Base-by-base conservation (phyloP, 2,113 vertebrate species). In the Nanorana parkeri region DNA sequence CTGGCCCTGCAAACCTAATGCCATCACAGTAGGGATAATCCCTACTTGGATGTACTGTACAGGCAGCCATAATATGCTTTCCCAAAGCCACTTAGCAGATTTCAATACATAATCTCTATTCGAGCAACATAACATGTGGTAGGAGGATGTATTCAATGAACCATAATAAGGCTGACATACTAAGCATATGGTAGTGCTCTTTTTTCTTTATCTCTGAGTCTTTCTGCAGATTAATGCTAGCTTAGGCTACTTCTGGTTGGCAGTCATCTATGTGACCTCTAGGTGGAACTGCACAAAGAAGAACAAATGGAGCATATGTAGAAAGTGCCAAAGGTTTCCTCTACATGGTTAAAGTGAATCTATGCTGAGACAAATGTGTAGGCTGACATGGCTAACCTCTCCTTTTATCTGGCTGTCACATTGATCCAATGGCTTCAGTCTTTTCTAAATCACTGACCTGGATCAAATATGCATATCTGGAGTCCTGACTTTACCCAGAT, bases 81-180 rank as follows among this genome's bases (percentile, higher is more conserved):
- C 36, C 80, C 60, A 82, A 82, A 82, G 71, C 80, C 80, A 82
- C 80, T 82, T 76, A 76, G 21, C n/a, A 58, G 80, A 82, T 82
- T 82, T 82, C 21, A 75, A 76, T 82, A 19, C 28, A 75, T 81
- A 81, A 81, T 81, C 69, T 82, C 71, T 76, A 68, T 82, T 82
- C n/a, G 71, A 82, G 71, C 51, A 47, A 55, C 55, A 56, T 82
- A 68, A 82, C 79, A 81, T 71, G 68, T 82, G 72, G 52, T 68
- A 36, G 80, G 72, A 67, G 72, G 72, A 65, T 47, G 55, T 58
- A 74, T 23, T 67, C 52, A 17, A 65, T 66, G 69, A 81, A 81
- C 61, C 68, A 58, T 75, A 56, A 65, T 60, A 81, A 72, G 51
- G 21, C 69, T 56, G 63, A 55, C 68, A 80, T 61, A 74, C 64